A percentile compares a stretch with the other conserved stretches of the same genome.
phyloP scores from a whole-genome alignment of 37 sponge, comb jelly and placozoan species.

The Halichondria panicea region DNA sequence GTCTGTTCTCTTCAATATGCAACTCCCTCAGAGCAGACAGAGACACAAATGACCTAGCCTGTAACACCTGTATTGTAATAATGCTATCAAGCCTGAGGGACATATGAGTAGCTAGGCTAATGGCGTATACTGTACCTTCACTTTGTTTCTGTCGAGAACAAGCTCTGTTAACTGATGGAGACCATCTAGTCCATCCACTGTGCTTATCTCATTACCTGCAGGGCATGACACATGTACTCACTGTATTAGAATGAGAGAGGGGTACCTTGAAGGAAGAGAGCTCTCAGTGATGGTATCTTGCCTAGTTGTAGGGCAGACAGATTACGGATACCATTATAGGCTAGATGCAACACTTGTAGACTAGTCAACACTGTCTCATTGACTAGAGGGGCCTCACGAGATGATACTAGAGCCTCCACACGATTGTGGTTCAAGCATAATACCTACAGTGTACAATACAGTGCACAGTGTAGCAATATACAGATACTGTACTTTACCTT shows the following conservation, averaged over 20 bases:
- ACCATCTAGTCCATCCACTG: constrained; percentile 81
- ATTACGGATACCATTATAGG: constrained; percentile 86
- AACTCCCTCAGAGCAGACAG: constrained; percentile 66
- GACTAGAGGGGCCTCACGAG: not conserved
- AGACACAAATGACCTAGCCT: constrained; percentile 58
- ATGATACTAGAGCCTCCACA: constrained; percentile 51
- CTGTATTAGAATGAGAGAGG: not conserved
- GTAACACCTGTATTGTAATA: constrained; percentile 38
- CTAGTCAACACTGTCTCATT: constrained; percentile 48
- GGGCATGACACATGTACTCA: not conserved
- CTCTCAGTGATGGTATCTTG: constrained; percentile 74
- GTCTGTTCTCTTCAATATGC: constrained; percentile 92
- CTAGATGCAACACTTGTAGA: constrained; percentile 93
- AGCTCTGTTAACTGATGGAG: constrained; percentile 73
- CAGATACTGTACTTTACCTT: constrained; percentile 48
- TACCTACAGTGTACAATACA: constrained; percentile 50
- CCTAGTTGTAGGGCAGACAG: constrained; percentile 72
- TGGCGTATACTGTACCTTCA: constrained; percentile 75
- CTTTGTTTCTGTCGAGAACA: constrained; percentile 94
- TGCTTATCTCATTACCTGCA: constrained; percentile 85
- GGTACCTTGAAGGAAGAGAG: constrained; percentile 96
- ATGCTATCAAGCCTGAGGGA: not conserved
- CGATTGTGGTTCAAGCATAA: constrained; percentile 94
- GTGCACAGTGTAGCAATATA: not conserved
- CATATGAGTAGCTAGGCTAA: not conserved